These are phyloP conservation scores for Diadromus collaris DNA, from an alignment of 2,888 invertebrate species.

Conservation along the genomic window DNA sequence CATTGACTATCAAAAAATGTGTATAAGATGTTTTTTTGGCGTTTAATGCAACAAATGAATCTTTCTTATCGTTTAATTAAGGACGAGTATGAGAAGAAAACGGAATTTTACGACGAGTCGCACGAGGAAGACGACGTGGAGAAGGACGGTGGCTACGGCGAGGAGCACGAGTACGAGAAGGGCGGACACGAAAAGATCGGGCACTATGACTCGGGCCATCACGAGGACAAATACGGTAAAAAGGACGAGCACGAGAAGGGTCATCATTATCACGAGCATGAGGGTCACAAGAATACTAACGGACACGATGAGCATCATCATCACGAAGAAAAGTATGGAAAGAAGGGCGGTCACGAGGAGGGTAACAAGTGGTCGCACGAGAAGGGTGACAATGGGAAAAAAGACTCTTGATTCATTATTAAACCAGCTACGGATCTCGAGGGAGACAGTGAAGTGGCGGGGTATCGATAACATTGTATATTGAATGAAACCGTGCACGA, in stretches of 20 bases:
- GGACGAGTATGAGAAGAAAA: conserved; percentile 88
- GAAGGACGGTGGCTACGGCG: conserved; percentile 84
- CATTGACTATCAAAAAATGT: not conserved
- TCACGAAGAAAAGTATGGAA: conserved; percentile 80
- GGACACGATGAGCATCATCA: conserved; percentile 83
- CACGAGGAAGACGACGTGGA: conserved; percentile 86
- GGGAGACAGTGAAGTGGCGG: conserved; percentile 10
- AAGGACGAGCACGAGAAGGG: conserved; percentile 83
- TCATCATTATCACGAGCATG: conserved; percentile 81
- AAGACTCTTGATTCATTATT: conserved; percentile 41
- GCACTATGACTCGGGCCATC: conserved; percentile 81
- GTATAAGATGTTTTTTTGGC: not conserved
- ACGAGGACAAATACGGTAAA: conserved; percentile 82
- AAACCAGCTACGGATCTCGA: conserved; percentile 23
- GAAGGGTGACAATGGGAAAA: conserved; percentile 75
- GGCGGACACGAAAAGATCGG: conserved; percentile 83
- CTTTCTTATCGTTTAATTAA: conserved; percentile 57
- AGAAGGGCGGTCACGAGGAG: conserved; percentile 80
- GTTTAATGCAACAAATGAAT: conserved; percentile 1
- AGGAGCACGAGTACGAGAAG: conserved; percentile 82
- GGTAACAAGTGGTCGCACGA: conserved; percentile 84
- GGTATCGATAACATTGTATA: conserved; percentile 25
- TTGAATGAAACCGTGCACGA: conserved; percentile 34
- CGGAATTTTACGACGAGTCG: conserved; percentile 89
- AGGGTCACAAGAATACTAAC: conserved; percentile 82